These are phyloP conservation scores for Malacoraja senta DNA, from an alignment of 2,797 vertebrate genomes.

Conservation along the genomic window DNA sequence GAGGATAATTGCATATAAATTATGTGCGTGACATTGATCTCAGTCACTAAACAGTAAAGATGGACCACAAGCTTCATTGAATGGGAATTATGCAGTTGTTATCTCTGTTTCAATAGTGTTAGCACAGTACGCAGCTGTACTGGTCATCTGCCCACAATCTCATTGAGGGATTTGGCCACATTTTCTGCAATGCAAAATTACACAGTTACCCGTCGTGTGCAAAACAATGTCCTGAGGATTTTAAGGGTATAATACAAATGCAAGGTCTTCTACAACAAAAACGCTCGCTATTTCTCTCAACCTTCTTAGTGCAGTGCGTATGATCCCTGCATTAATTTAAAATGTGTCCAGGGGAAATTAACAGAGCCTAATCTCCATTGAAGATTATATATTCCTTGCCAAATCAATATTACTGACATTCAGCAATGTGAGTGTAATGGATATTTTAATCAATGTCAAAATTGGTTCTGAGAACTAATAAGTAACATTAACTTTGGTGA, in stretches of 20 bases:
- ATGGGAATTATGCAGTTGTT: no score
- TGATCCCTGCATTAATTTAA: not conserved
- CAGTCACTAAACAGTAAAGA: no score
- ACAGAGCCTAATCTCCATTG: not conserved
- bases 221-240: not conserved
- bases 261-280: not conserved
- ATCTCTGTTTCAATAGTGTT: no score
- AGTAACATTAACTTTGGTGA: not conserved
- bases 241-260: not conserved
- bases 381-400: not conserved
- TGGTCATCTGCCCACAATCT: not conserved
- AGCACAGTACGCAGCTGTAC: no score
- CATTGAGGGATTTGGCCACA: no score
- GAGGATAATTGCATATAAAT: no score
- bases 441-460: constrained; percentile 25
- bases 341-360: not conserved
- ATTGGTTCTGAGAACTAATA: constrained; percentile 28
- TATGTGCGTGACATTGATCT: no score
- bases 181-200: not conserved
- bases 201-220: not conserved
- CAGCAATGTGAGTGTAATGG: not conserved
- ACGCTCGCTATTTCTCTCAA: not conserved
- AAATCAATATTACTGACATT: not conserved
- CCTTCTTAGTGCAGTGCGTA: not conserved
- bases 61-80: no score